These are phyloP conservation scores for Anabacerthia variegaticeps DNA, from an alignment of 2,797 vertebrate genomes.

Conservation along the genomic window DNA sequence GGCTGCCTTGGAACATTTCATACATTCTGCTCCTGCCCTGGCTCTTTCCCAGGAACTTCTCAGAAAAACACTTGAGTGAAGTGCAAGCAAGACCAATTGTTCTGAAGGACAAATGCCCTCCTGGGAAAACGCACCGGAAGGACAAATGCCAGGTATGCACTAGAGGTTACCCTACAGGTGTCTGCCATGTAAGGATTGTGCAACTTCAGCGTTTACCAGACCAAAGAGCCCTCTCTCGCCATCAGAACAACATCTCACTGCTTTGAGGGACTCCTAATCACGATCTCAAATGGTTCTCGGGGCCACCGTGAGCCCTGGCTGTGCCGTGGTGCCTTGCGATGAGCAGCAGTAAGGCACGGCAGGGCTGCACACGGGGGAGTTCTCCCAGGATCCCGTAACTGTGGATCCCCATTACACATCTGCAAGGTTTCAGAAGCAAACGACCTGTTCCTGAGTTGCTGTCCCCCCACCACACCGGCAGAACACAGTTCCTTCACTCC, in stretches of 20 bases:
- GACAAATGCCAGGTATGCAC: not conserved
- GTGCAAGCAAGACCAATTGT: not conserved
- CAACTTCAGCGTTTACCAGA: not conserved
- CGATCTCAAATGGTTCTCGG: not conserved
- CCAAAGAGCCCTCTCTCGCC: not conserved
- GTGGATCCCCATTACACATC: no score
- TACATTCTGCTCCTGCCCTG: not conserved
- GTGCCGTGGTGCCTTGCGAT: not conserved
- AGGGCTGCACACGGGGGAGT: not conserved
- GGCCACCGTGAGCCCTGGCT: not conserved
- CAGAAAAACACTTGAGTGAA: not conserved
- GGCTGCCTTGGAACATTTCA: not conserved
- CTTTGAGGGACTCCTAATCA: not conserved
- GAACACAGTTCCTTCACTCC: not conserved
- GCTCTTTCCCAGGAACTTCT: not conserved
- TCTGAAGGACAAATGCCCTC: not conserved
- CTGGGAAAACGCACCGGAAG: not conserved
- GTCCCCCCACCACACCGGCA: not conserved
- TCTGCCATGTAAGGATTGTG: not conserved
- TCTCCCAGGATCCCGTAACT: accelerated
- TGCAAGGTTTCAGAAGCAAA: not conserved
- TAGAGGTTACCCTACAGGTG: not conserved
- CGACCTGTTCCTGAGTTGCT: not conserved
- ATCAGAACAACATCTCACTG: not conserved
- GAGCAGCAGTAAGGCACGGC: not conserved